These are phyloP conservation scores for Amphimedon queenslandica DNA, from an alignment of 37 sponge, comb jelly and placozoan genomes.

Conservation along the genomic window DNA sequence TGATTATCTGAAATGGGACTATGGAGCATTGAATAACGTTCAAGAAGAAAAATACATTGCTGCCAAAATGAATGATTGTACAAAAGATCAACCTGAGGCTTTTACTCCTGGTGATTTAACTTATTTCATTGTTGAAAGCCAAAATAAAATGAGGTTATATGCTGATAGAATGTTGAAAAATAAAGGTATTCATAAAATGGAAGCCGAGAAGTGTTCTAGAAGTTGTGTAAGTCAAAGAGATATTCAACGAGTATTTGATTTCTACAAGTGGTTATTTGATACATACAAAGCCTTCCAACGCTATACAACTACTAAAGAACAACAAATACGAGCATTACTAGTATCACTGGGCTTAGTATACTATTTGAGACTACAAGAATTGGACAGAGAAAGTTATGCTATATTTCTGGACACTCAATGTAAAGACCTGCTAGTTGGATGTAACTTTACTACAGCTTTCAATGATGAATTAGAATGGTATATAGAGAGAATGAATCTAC, in stretches of 20 bases:
- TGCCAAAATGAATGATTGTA: conserved; percentile 40
- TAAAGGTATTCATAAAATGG: too few relatives aligned
- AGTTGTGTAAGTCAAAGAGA: conserved; percentile 88
- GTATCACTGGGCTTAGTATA: conserved; percentile 76
- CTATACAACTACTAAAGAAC: neutral
- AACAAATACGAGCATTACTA: conserved; percentile 19
- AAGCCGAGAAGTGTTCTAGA: conserved; percentile 36
- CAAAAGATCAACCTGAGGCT: too few relatives aligned
- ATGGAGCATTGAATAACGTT: conserved; percentile 47
- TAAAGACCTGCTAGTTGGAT: neutral
- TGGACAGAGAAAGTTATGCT: conserved; percentile 37
- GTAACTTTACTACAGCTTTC: conserved; percentile 16
- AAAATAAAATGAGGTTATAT: too few relatives aligned
- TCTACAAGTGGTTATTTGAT: conserved; percentile 47
- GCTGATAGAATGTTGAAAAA: too few relatives aligned
- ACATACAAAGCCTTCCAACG: conserved; percentile 23
- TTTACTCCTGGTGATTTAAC: too few relatives aligned
- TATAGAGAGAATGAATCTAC: conserved; percentile 45
- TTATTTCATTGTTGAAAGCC: too few relatives aligned
- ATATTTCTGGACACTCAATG: conserved; percentile 15
- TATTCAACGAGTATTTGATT: conserved; percentile 67
- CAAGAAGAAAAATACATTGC: too few relatives aligned
- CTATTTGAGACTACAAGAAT: conserved; percentile 67
- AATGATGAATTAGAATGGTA: conserved; percentile 64
- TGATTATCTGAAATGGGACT: conserved; percentile 43